These are phyloP conservation scores for Dendrolimus houi DNA, from an alignment of 2,888 invertebrate species.

Conservation along the genomic window DNA sequence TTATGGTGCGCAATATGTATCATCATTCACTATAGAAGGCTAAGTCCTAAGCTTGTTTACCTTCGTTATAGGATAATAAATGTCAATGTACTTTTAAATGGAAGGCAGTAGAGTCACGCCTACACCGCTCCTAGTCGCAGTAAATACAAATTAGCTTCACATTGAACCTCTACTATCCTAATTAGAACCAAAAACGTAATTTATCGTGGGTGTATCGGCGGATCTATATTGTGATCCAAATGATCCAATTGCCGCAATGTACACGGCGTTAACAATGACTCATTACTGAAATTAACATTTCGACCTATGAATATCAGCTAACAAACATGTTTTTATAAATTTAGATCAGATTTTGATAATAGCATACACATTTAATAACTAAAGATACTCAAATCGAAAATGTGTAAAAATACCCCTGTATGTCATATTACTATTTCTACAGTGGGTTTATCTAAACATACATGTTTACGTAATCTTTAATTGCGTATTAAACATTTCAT, in stretches of 20 bases:
- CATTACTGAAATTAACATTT: slow-evolving; percentile 25
- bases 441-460: too few relatives aligned
- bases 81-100: background rate
- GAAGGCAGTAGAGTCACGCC: background rate
- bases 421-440: too few relatives aligned
- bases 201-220: slow-evolving; percentile 19
- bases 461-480: too few relatives aligned
- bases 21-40: background rate
- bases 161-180: too few relatives aligned
- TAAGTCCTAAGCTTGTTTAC: background rate
- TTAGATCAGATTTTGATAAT: too few relatives aligned
- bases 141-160: too few relatives aligned
- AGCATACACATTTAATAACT: too few relatives aligned
- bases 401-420: too few relatives aligned
- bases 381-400: too few relatives aligned
- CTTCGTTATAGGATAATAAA: background rate
- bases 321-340: too few relatives aligned
- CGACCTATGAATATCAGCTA: too few relatives aligned
- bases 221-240: slow-evolving; percentile 15
- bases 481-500: background rate
- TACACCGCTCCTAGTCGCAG: background rate
- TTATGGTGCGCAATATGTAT: background rate
- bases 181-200: slow-evolving; percentile 13
- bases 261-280: slow-evolving; percentile 20
- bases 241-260: slow-evolving; percentile 24